Evolutionary conservation across 2,888 invertebrate species (phyloP).

Genomic region (Pandemis cinnamomeana): DNA sequence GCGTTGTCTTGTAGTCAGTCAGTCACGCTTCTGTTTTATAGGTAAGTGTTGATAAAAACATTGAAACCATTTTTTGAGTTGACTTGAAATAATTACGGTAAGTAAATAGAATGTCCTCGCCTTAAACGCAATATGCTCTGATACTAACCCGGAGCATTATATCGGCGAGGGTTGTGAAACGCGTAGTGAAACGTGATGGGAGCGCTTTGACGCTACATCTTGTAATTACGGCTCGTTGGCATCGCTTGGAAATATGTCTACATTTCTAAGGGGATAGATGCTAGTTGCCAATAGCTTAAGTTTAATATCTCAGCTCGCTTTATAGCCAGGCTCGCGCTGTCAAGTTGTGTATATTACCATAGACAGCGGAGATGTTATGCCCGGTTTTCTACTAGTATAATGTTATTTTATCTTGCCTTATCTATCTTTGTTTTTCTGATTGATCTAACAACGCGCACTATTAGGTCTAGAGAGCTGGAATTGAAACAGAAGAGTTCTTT

Average conservation of each 20-base stretch:
- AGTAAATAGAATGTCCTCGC: neutral
- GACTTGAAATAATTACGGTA: too few relatives aligned
- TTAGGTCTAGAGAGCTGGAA: too few relatives aligned
- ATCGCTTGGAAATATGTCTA: constrained; percentile 13
- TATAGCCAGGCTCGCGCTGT: neutral
- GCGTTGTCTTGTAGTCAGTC: too few relatives aligned
- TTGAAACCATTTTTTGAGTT: too few relatives aligned
- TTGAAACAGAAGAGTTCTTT: too few relatives aligned
- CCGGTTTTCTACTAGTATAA: too few relatives aligned
- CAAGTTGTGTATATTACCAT: neutral
- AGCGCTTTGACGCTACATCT: constrained; percentile 20
- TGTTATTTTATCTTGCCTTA: too few relatives aligned
- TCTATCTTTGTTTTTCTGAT: too few relatives aligned
- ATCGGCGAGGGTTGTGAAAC: constrained; percentile 23
- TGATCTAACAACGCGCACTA: too few relatives aligned
- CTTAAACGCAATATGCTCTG: constrained; percentile 28
- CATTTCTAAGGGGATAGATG: constrained; percentile 1
- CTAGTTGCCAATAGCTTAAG: neutral
- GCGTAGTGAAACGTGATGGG: constrained; percentile 28
- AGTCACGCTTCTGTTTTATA: too few relatives aligned
- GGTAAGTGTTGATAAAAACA: too few relatives aligned
- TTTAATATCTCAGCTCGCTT: neutral
- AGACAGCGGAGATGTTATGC: too few relatives aligned
- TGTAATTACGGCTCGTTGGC: constrained; percentile 21
- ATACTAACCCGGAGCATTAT: constrained; percentile 40